These are phyloP conservation scores for Darevskia mixta DNA, from an alignment of 2,797 vertebrate genomes.

Conservation along the genomic window DNA sequence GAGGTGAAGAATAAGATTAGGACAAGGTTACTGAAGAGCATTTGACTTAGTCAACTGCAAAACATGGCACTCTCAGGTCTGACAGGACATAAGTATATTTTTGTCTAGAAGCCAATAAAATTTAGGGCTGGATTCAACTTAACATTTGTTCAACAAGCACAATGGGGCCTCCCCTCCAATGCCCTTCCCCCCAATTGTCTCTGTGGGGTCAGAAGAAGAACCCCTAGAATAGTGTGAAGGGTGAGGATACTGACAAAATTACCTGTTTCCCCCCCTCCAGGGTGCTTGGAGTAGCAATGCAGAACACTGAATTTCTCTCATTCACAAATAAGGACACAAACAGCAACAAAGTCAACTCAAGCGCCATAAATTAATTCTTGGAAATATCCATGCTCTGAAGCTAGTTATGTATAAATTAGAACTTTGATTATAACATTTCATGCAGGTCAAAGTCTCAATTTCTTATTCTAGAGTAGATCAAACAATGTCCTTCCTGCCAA, in stretches of 20 bases:
- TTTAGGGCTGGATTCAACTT: no score
- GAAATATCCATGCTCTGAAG: neutral
- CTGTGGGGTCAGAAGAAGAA: no score
- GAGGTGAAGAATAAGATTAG: neutral
- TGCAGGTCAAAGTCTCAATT: neutral
- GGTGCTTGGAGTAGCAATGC: neutral
- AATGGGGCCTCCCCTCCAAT: no score
- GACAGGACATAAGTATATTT: neutral
- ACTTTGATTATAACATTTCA: neutral
- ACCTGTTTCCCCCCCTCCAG: no score
- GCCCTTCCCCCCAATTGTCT: no score
- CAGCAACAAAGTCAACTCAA: neutral
- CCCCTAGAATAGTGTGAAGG: no score
- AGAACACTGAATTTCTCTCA: neutral
- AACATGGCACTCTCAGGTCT: neutral
- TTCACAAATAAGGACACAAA: neutral
- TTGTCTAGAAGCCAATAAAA: neutral
- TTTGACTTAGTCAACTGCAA: neutral
- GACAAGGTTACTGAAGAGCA: neutral
- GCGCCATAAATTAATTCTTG: neutral
- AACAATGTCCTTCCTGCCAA: neutral
- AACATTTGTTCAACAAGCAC: no score
- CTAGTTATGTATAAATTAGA: neutral
- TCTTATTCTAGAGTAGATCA: neutral
- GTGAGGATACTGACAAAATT: no score